A percentile compares a stretch with the other conserved stretches of the same genome.
These are phyloP conservation scores for Trissoscelio sp. DNA, from an alignment of 2,888 invertebrate genomes.

Conservation along the genomic window DNA sequence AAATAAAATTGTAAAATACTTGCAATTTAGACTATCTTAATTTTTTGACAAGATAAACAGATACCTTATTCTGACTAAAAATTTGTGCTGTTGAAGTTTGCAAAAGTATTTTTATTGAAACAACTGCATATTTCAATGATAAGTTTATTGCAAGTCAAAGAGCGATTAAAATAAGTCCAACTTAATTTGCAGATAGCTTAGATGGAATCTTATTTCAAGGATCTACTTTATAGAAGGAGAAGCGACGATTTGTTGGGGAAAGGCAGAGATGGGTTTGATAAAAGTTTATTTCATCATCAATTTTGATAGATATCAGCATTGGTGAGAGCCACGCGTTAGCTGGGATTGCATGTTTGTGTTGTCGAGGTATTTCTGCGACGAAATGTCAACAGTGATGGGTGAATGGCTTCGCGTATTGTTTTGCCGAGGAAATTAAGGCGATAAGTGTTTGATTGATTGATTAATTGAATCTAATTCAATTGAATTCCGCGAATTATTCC, in stretches of 20 bases:
- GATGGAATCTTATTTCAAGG: constrained; percentile 19
- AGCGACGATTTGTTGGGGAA: constrained; percentile 48
- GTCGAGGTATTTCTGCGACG: constrained; percentile 49
- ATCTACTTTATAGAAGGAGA: constrained; percentile 25
- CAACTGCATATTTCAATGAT: too few relatives aligned
- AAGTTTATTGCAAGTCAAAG: background rate
- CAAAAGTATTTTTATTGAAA: too few relatives aligned
- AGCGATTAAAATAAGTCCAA: constrained; percentile 5
- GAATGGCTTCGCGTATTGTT: constrained; percentile 33
- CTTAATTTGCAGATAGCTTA: constrained; percentile 13
- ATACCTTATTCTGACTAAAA: too few relatives aligned
- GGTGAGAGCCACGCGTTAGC: constrained; percentile 45
- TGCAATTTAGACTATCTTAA: too few relatives aligned
- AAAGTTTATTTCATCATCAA: constrained; percentile 61
- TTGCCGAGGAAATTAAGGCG: constrained; percentile 23
- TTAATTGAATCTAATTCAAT: constrained; percentile 25
- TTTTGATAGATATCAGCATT: constrained; percentile 56
- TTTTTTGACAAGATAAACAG: too few relatives aligned
- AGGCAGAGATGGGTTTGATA: constrained; percentile 59
- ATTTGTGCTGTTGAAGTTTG: too few relatives aligned
- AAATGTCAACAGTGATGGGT: constrained; percentile 49
- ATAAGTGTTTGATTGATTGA: constrained; percentile 23
- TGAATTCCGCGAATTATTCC: too few relatives aligned
- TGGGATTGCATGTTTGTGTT: constrained; percentile 44
- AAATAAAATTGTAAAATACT: too few relatives aligned